Evolutionary conservation across 2,888 invertebrate genomes (phyloP), one percentile per base, ranked within the genome.

Genomic region (Amitus sp.): DNA sequence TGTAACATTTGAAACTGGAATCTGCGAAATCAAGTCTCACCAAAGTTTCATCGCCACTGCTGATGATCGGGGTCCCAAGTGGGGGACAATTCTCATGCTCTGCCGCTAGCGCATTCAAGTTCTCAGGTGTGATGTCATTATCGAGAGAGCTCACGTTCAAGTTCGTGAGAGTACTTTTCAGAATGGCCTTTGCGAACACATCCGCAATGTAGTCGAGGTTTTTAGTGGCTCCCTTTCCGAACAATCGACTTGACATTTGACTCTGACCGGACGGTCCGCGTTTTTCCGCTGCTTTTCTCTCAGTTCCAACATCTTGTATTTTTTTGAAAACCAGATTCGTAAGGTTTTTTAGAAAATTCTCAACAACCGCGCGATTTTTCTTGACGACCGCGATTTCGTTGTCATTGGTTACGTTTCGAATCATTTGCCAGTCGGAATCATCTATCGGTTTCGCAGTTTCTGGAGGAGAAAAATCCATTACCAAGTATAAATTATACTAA

Each of bases 31-130:
- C 23, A 5, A 15, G 18, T 28, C 50, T 70, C 57, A 73, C 74
- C 66, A 74, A 47, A 15, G 49, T 67, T 18, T 61, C 59, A 5
- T 69, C 47, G 4, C 19, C 30, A 5, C 69, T 47, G 4, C 19
- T 34, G 4, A 74, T 56, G 20, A 74, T 23, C 6, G 74, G 73
- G 2, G 73, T 40, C 2, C 74, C 74, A 18, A 73, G 55, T 2
- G 74, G 73, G 12, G 74, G 74, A 52, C 74, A 74, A 3, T 64
- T 43, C 13, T 43, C 13, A 7, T 52, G 34, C 23, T 30, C 30
- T 7, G 15, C 33, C 18, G 2, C 18, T 1, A 45, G 45, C 0
- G 20, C 34, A 1, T 18, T n/a, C 13, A 43, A 15, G 13, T 59
- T 28, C 55, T 18, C 6, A 7, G 17, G 4, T 17, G 15, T 10